Evolutionary conservation across 1,140 invertebrate genomes (phyloP).

Genomic region (Epicauta chinensis): DNA sequence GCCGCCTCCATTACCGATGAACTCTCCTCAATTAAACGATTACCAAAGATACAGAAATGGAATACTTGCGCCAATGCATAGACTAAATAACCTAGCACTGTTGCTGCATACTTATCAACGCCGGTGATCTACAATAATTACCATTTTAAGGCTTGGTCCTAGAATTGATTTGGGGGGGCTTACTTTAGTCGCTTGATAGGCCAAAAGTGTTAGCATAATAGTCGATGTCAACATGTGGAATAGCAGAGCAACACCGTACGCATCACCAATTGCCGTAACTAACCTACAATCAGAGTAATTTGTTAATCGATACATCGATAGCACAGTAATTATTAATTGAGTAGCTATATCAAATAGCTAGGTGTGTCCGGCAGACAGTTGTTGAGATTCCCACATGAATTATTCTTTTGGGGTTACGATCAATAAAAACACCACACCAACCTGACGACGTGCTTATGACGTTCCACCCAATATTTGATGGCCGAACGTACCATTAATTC

Average conservation of each 20-base stretch:
- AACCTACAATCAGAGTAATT: conserved; percentile 48
- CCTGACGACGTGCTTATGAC: conserved; percentile 80
- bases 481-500: conserved; percentile 74
- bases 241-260: conserved; percentile 70
- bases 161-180: conserved; percentile 5
- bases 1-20: conserved; percentile 85
- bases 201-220: conserved; percentile 70
- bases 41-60: conserved; percentile 78
- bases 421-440: conserved; percentile 37
- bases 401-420: not conserved
- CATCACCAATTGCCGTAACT: conserved; percentile 69
- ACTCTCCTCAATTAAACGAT: conserved; percentile 80
- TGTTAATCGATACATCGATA: no score
- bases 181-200: conserved; percentile 80
- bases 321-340: not conserved
- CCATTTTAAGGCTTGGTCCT: not conserved
- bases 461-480: conserved; percentile 82
- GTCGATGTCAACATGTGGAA: conserved; percentile 79
- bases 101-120: conserved; percentile 66
- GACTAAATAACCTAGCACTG: conserved; percentile 67
- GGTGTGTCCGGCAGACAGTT: not conserved
- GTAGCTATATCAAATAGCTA: no score
- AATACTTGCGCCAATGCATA: conserved; percentile 78
- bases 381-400: conserved; percentile 1
- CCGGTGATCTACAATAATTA: conserved; percentile 54